Conservation (phyloP, 2,113 vertebrate genomes). For the Phrynocephalus versicolor region DNA sequence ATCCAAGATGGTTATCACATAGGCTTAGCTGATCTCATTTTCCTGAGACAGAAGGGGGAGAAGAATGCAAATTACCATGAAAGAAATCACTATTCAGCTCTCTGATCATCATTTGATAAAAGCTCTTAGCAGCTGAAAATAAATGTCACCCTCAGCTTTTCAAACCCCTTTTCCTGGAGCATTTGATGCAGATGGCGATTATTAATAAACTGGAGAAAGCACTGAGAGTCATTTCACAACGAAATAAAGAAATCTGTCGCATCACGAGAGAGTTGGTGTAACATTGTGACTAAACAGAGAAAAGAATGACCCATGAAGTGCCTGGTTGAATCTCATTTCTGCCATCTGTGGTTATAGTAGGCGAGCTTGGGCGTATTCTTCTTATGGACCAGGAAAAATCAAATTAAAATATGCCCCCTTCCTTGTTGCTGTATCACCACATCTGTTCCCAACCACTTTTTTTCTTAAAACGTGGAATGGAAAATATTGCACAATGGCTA, state of each 20-base stretch:
- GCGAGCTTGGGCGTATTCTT: background rate
- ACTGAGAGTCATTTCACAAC: background rate
- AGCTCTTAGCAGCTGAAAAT: background rate
- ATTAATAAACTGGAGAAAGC: background rate
- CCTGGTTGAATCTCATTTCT: background rate
- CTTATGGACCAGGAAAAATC: too few relatives aligned
- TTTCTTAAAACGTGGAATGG: background rate
- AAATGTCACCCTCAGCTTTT: background rate
- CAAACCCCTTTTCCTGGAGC: background rate
- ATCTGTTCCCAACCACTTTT: background rate
- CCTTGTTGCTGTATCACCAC: too few relatives aligned
- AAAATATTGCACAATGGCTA: background rate
- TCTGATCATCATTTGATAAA: background rate
- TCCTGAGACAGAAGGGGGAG: constrained; percentile 61
- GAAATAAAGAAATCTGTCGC: background rate
- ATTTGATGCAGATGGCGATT: background rate
- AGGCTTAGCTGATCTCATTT: constrained; percentile 67
- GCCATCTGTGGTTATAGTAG: background rate
- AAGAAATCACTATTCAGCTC: background rate
- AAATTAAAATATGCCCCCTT: background rate
- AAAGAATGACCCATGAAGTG: background rate
- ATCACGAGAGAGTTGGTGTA: background rate
- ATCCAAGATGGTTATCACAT: constrained; percentile 54
- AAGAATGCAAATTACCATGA: constrained; percentile 37
- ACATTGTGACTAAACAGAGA: background rate